Evolutionary conservation across 1,140 invertebrate species (phyloP).

Genomic region (Aphis craccivora): DNA sequence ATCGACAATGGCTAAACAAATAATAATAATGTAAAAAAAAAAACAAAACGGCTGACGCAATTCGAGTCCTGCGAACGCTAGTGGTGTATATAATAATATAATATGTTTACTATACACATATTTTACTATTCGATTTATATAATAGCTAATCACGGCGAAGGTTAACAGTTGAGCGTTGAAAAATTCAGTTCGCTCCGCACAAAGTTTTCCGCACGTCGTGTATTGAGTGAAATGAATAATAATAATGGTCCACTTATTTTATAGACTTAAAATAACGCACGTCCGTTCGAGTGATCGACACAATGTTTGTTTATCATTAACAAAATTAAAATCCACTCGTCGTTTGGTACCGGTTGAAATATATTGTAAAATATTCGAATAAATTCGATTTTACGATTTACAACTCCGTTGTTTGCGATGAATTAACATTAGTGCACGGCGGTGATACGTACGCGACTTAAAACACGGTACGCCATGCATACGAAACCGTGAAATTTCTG

Average conservation of each 20-base stretch:
- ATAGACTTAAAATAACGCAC: background rate
- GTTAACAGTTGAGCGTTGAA: background rate
- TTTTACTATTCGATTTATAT: background rate
- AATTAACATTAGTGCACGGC: background rate
- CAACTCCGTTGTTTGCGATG: background rate
- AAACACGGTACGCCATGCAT: background rate
- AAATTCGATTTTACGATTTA: constrained; percentile 13
- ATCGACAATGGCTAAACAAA: background rate
- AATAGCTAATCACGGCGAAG: background rate
- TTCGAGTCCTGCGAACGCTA: background rate
- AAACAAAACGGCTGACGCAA: background rate
- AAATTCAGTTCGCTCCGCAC: background rate
- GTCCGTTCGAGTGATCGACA: background rate
- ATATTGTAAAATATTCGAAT: background rate
- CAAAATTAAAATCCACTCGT: background rate
- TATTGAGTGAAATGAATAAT: background rate
- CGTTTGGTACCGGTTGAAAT: background rate
- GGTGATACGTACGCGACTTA: background rate
- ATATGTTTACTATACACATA: background rate
- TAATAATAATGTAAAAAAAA: background rate
- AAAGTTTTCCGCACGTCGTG: background rate
- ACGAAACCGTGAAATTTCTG: constrained; percentile 31
- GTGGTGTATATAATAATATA: background rate
- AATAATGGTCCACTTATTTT: background rate
- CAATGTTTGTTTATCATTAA: background rate